Conservation (phyloP, 2,797 vertebrate genomes). For the Holocentrus rufus region DNA sequence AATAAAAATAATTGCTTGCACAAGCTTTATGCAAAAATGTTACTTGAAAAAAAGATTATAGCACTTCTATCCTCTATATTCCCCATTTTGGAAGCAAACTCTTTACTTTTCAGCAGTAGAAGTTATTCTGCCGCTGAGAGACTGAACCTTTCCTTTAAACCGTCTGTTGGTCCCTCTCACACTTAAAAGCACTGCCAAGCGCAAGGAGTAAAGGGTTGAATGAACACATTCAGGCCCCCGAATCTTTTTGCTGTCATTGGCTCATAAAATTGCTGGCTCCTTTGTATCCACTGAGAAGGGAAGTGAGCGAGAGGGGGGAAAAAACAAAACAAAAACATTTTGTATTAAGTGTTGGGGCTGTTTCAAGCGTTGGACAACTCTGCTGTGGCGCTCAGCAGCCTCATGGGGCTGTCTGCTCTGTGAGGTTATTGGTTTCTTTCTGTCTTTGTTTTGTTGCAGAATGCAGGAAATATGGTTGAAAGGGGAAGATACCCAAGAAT, state of each 20-base stretch:
- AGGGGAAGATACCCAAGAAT: conserved; percentile 60
- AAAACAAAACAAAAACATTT: conserved; percentile 77
- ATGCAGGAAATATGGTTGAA: conserved; percentile 59
- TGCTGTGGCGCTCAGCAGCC: conserved; percentile 39
- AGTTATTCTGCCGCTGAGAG: conserved; percentile 36
- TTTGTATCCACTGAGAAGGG: conserved; percentile 71
- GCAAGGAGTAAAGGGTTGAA: conserved; percentile 73
- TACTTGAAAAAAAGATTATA: neutral
- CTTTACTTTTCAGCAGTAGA: conserved; percentile 5
- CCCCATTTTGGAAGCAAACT: neutral
- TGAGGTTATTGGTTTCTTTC: conserved; percentile 65
- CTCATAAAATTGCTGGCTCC: conserved; percentile 81
- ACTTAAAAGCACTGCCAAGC: conserved; percentile 76
- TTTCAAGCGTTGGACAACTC: conserved; percentile 72
- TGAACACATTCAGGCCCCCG: conserved; percentile 76
- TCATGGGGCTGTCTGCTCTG: conserved; percentile 64
- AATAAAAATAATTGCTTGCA: neutral
- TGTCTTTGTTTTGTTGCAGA: conserved; percentile 57
- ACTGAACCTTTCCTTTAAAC: conserved; percentile 52
- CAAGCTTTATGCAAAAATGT: neutral
- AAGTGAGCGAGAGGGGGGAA: conserved; percentile 49
- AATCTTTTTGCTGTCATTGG: conserved; percentile 82
- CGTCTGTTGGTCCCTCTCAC: conserved; percentile 58
- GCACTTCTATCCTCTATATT: neutral
- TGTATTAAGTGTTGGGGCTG: conserved; percentile 73